Evolutionary conservation across 2,797 vertebrate species (phyloP), one percentile per base, ranked within the genome.

Genomic region (Sebastes matsubarae): DNA sequence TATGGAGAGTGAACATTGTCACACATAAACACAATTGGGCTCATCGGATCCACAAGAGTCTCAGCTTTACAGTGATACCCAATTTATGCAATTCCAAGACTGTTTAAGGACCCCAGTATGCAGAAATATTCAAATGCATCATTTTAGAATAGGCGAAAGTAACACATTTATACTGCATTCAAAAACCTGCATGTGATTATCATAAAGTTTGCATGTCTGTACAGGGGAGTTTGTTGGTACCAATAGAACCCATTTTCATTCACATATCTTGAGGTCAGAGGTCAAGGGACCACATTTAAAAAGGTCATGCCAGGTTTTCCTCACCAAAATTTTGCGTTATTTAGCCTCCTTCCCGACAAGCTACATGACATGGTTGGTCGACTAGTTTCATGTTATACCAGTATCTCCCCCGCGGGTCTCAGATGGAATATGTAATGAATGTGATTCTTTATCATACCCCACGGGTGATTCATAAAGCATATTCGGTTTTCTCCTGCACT

Each of bases 401-500:
- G 52, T 22, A 22, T 54, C n/a, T 22, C 46, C 46, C 46, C 8
- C 1, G 8, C 8, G 46, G 46, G 46, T 52, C 46, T 52, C 42
- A 52, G 18, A 52, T 52, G 46, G 12, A 36, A 3, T 38, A 20
- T 14, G 20, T 34, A 66, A 70, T 66, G 14, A 66, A 75, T 73
- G 8, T 29, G 18, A 72, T 70, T 76, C 24, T 63, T 74, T 58
- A 59, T 50, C 46, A 63, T 60, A 46, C 29, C 73, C 57, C 8
- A 29, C 8, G 42, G 38, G 52, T 64, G 38, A 82, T 80, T 67
- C 52, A 82, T 42, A 34, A 29, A 65, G 30, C 38, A 69, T 32
- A 70, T 68, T 71, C 36, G 32, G 34, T 72, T 83, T 66, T 61
- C 55, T 67, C 42, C 14, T 68, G 32, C 46, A 18, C 20, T 71